A percentile compares a stretch with the other conserved stretches of the same genome.
phyloP scores from a whole-genome alignment of 2,888 invertebrate genomes.

The Teinopalpus imperialis region DNA sequence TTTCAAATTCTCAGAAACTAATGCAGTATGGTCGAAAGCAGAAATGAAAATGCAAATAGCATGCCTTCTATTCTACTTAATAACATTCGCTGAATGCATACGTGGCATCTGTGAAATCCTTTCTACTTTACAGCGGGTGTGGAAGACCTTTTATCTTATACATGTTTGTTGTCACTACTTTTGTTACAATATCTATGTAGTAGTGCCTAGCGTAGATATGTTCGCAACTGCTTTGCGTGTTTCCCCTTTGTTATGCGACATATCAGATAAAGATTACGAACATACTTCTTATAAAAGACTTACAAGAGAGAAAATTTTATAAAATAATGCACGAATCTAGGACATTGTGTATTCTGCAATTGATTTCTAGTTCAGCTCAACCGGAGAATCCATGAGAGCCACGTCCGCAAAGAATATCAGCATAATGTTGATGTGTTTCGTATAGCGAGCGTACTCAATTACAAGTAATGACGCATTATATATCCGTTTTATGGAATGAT shows the following conservation, averaged over 20 bases:
- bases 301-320: no score
- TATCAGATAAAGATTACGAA: no score
- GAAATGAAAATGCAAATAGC: background rate
- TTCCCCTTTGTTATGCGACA: constrained; percentile 14
- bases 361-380: no score
- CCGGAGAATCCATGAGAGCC: no score
- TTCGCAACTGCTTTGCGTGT: constrained; percentile 8
- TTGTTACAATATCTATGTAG: background rate
- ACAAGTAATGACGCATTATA: no score
- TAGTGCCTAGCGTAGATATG: constrained; percentile 8
- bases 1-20: no score
- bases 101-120: constrained; percentile 18
- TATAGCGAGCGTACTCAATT: no score
- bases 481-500: background rate
- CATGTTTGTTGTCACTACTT: constrained; percentile 21
- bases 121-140: constrained; percentile 4
- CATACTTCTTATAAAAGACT: no score
- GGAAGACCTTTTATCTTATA: constrained; percentile 23
- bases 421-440: no score
- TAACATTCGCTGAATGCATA: constrained; percentile 9
- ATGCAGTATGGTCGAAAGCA: constrained; percentile 8
- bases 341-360: no score
- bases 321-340: no score
- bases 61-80: constrained; percentile 7
- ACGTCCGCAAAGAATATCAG: no score